Evolutionary conservation across 2,113 vertebrate species (phyloP), one percentile per base, ranked within the genome.

Genomic region (Callopanchax toddi): DNA sequence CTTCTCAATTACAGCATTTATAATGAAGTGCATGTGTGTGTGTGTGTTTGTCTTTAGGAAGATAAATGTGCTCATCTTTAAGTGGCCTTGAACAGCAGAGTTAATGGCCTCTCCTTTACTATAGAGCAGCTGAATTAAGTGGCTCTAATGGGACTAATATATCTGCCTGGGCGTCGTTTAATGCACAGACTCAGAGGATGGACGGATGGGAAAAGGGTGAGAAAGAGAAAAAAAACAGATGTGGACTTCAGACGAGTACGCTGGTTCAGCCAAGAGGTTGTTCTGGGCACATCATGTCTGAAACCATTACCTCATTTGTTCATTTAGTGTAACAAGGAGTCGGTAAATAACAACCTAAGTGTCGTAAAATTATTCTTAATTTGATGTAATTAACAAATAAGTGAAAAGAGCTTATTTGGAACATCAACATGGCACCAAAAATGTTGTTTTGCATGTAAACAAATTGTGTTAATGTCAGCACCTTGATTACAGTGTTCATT

Each of bases 71-170:
- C 45, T 52, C 12, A 23, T 66, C 74, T 71, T 68, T 76, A 79
- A 83, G 74, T 82, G 82, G 79, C 83, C 82, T 74, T 69, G 67
- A 82, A 76, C 78, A 68, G 65, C 74, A 52, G 36, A 76, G 73
- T 82, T 86, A 82, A 83, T 79, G 79, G 65, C 51, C 76, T 61
- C 61, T 46, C 44, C 45, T 76, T 81, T 78, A 46, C 72, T 74
- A 63, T 58, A 54, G 60, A 74, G 73, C 72, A 71, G 63, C 71
- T 54, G 79, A 83, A 86, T 82, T 73, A 85, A 87, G 83, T 78
- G 74, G 49, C 79, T 74, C 79, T 86, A 86, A 86, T 86, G 83
- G 85, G 81, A 82, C 67, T 68, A 66, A 89, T 89, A 86, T 85
- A 87, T 85, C 79, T 79, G 77, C 60, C 60, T 54, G 57, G 82